These are phyloP conservation scores for Aphelenchoides bicaudatus DNA, from an alignment of 2,888 invertebrate genomes.

Conservation along the genomic window DNA sequence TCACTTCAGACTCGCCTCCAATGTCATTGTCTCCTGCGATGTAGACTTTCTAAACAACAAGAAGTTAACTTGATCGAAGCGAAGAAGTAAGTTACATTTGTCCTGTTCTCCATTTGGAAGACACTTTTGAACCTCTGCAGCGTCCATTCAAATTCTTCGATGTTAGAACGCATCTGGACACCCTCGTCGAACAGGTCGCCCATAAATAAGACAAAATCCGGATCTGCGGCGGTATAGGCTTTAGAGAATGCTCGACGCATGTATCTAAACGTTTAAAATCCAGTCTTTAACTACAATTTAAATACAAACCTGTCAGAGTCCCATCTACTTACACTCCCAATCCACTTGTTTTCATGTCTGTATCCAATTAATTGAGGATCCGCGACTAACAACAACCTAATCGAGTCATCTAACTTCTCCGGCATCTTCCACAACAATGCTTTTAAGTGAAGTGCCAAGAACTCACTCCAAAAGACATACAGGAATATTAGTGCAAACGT, in stretches of 20 bases:
- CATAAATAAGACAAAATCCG: conserved; percentile 80
- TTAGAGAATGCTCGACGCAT: conserved; percentile 74
- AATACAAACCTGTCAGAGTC: conserved; percentile 77
- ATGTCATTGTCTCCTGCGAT: conserved; percentile 95
- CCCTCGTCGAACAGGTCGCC: conserved; percentile 95
- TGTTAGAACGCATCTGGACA: conserved; percentile 59
- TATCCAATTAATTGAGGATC: conserved; percentile 90
- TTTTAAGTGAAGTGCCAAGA: conserved; percentile 16
- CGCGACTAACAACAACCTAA: conserved; percentile 65
- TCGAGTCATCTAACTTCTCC: not conserved
- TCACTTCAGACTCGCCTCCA: conserved; percentile 75
- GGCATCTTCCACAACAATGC: conserved; percentile 24
- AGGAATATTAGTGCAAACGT: not conserved
- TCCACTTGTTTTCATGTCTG: conserved; percentile 69
- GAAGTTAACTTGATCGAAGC: not conserved
- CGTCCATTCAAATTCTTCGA: conserved; percentile 72
- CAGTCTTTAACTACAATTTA: conserved; percentile 14
- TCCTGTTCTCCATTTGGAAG: conserved; percentile 61
- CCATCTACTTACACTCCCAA: conserved; percentile 74
- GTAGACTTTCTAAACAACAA: conserved; percentile 67
- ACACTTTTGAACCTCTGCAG: conserved; percentile 72
- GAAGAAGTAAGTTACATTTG: conserved; percentile 18
- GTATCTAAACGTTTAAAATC: conserved; percentile 68
- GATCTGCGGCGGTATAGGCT: conserved; percentile 72
- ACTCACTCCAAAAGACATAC: conserved; percentile 16